Evolutionary conservation across 1,140 invertebrate species (phyloP), one percentile per base, ranked within the genome.

Genomic region (Brachionus rubens): DNA sequence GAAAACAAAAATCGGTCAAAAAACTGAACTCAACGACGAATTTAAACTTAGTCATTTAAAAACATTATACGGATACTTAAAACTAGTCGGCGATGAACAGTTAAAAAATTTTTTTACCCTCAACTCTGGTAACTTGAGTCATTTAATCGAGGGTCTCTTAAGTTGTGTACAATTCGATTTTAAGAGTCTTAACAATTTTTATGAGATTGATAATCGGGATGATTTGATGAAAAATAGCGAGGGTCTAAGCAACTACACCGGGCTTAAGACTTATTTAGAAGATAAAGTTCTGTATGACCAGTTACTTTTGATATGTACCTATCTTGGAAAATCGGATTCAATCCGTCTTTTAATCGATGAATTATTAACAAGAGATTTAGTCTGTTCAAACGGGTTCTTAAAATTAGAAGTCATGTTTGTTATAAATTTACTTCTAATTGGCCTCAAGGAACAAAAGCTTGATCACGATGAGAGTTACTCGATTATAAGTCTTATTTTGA

Each of bases 101-200:
- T 33, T 72, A 41, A 48, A 54, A 21, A 26, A 36, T 3, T 72
- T 50, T 54, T 72, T 72, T 52, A n/a, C 21, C 10, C 50, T 54
- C 6, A 72, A 72, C 5, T 54, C 46, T 24, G 50, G 50, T 21
- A 47, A 54, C 41, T 47, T 72, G 26, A 19, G 16, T 9, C 28
- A 72, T 33, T 50, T 72, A 24, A 48, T 72, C 16, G 43, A 48
- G 33, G 68, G 28, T n/a, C n/a, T 72, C 19, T 26, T 72, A 12
- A 72, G 68, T 28, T 50, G 28, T 72, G 36, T 72, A 1, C 43
- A 54, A 30, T 72, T 72, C 24, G 46, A 72, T 72, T 72, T 48
- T 48, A 72, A 36, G 33, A 72, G 19, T 48, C 24, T 72, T 1
- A 41, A 72, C 14, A 54, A 50, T 24, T 54, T 72, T 24, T 72